These are phyloP conservation scores for Therioaphis trifolii DNA, from an alignment of 2,888 invertebrate species.

Conservation along the genomic window DNA sequence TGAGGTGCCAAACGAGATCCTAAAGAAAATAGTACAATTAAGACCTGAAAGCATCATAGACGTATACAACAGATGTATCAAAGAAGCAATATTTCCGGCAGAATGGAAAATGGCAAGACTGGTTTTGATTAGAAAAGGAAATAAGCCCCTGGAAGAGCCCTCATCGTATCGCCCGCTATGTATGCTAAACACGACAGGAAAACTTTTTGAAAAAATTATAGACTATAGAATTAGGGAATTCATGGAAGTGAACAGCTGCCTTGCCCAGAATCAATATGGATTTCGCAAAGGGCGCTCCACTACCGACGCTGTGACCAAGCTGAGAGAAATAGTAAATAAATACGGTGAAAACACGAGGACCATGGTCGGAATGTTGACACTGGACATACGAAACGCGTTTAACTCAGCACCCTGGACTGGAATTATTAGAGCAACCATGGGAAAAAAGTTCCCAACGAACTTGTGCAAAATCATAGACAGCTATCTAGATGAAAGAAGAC, in stretches of 20 bases:
- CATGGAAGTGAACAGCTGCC: accelerated
- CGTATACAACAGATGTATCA: too few relatives aligned
- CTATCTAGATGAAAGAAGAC: too few relatives aligned
- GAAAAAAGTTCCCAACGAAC: background rate
- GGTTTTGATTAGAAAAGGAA: background rate
- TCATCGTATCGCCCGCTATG: background rate
- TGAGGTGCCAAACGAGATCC: background rate
- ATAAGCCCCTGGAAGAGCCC: background rate
- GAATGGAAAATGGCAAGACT: background rate
- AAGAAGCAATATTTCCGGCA: background rate
- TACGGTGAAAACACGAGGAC: too few relatives aligned
- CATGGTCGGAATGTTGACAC: background rate
- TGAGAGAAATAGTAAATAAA: too few relatives aligned
- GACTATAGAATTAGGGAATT: too few relatives aligned
- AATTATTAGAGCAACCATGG: background rate
- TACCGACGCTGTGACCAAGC: background rate
- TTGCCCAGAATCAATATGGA: background rate
- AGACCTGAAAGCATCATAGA: too few relatives aligned
- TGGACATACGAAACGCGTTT: background rate
- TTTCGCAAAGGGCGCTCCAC: background rate
- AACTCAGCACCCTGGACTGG: background rate
- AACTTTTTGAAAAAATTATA: too few relatives aligned
- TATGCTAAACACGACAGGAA: background rate
- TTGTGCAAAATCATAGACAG: background rate
- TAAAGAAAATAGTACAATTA: too few relatives aligned